These are phyloP conservation scores for Hydrocynus forskahlii DNA, from an alignment of 2,797 vertebrate genomes.

Conservation along the genomic window DNA sequence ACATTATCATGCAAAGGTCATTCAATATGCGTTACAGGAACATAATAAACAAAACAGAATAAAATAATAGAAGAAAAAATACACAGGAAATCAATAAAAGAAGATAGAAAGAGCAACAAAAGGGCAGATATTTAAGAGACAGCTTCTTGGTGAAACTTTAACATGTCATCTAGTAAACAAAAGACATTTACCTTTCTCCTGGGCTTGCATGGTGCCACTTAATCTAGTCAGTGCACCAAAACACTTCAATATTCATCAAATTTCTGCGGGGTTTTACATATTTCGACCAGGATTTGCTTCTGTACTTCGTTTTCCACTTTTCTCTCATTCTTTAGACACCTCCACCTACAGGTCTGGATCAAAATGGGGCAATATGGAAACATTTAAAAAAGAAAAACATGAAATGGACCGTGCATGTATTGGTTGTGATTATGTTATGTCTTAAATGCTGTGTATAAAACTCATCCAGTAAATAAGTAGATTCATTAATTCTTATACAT, in stretches of 20 bases:
- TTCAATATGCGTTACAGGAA: too few species aligned
- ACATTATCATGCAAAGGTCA: too few species aligned
- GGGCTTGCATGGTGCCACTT: neutral
- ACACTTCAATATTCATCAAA: neutral
- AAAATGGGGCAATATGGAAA: neutral
- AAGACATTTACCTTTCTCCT: neutral
- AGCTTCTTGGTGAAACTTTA: neutral
- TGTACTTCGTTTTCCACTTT: neutral
- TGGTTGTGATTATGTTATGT: neutral
- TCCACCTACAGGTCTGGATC: conserved; percentile 13
- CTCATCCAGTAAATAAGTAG: too few species aligned
- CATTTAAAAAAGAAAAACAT: neutral
- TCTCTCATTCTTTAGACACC: neutral
- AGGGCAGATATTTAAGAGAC: neutral
- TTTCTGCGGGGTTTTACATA: neutral
- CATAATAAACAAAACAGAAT: neutral
- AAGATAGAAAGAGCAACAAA: too few species aligned
- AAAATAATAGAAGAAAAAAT: neutral
- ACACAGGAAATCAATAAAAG: too few species aligned
- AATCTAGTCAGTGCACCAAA: neutral
- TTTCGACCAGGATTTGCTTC: neutral
- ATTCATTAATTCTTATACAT: neutral
- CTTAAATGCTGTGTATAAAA: neutral
- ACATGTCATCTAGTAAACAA: neutral
- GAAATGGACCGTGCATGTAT: too few species aligned